Evolutionary conservation across 2,888 invertebrate species (phyloP), one percentile per base, ranked within the genome.

Genomic region (Acholoe squamosa): DNA sequence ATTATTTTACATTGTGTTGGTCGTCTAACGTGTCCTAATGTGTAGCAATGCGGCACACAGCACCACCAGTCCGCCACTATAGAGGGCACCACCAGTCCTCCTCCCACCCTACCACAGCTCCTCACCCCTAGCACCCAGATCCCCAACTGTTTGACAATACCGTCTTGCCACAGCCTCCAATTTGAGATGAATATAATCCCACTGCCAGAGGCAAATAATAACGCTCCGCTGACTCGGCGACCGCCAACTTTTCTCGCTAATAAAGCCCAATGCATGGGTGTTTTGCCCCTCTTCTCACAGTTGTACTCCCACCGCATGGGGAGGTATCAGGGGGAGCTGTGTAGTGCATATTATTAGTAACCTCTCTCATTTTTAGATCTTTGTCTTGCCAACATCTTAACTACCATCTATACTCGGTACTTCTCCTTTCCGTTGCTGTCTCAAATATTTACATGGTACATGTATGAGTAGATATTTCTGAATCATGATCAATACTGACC

Each of bases 101-200:
- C 84, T 33, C 86, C 54, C 84, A 25, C 28, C 52, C 86, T n/a
- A n/a, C 28, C 54, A 51, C 86, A 86, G n/a, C 86, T 43, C 43
- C 84, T 34, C 86, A 54, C 22, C 51, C 43, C 34, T 22, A 43
- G 16, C 43, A 84, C 86, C 84, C 86, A 52, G 54, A n/a, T 43
- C 51, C 52, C 54, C 56, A 19, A 56, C 56, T 86, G 86, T 52
- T 86, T 52, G 56, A 86, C 86, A 86, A 86, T 86, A 56, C 86
- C 54, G 28, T 56, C 54, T 56, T 86, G 86, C 86, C 25, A n/a
- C 16, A 86, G 54, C 86, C 33, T 86, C 86, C 86, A 86, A 86
- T 86, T 86, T 86, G 86, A 86, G 86, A 86, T 86, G 86, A 86
- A 86, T 86, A 56, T 54, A 86, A 31, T 54, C 86, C 54, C 86